A percentile compares a stretch with the other conserved stretches of the same genome.
These are phyloP conservation scores for Diogma glabrata DNA, from an alignment of 2,888 invertebrate genomes.

Conservation along the genomic window DNA sequence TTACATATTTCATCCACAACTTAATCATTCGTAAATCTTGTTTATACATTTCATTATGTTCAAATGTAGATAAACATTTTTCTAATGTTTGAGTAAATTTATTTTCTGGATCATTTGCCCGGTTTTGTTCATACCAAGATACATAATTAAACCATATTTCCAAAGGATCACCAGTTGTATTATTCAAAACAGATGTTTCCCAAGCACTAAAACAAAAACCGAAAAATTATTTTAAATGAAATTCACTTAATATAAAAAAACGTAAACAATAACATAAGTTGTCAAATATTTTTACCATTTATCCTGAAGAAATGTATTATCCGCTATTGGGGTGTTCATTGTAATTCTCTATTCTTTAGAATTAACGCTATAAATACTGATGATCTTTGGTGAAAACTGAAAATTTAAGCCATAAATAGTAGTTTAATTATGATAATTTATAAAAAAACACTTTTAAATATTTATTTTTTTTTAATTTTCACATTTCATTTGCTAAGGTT, in stretches of 20 bases:
- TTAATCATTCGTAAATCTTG: constrained; percentile 81
- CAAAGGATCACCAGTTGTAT: constrained; percentile 83
- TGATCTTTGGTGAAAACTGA: too few species aligned
- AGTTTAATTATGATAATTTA: too few species aligned
- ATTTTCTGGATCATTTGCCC: constrained; percentile 63
- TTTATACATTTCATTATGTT: constrained; percentile 66
- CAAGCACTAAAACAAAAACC: constrained; percentile 51
- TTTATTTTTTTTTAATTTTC: too few species aligned
- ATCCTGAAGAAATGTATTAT: constrained; percentile 1
- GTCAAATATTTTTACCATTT: constrained; percentile 2
- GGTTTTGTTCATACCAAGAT: constrained; percentile 82
- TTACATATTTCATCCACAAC: constrained; percentile 86
- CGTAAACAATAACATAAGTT: not conserved
- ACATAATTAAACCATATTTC: constrained; percentile 86
- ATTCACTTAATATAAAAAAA: not conserved
- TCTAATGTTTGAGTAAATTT: constrained; percentile 81
- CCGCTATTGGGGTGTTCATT: not conserved
- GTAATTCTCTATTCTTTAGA: too few species aligned
- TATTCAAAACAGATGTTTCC: constrained; percentile 69
- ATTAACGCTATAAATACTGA: too few species aligned
- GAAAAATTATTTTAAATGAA: not conserved
- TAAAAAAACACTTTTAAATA: too few species aligned
- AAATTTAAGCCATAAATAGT: too few species aligned
- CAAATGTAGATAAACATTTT: constrained; percentile 71
- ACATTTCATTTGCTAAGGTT: too few species aligned